These are phyloP conservation scores for Metellina segmentata DNA, from an alignment of 2,888 invertebrate species.

Conservation along the genomic window DNA sequence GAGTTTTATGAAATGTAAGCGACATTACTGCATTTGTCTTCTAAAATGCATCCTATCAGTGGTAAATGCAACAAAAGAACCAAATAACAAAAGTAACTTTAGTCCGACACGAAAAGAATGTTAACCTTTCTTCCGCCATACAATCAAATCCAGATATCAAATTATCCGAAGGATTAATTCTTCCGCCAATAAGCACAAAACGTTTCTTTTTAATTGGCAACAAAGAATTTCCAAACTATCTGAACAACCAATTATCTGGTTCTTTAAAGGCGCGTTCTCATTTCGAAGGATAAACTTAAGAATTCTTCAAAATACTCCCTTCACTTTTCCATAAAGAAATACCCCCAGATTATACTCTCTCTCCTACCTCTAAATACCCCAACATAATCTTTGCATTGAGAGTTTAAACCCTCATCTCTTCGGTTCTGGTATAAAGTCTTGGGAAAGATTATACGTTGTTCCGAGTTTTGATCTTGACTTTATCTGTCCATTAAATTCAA, in stretches of 20 bases:
- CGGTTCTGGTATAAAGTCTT: neutral
- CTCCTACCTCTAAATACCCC: neutral
- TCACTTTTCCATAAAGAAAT: neutral
- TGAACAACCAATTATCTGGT: constrained; percentile 22
- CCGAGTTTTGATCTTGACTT: neutral
- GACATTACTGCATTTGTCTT: no score
- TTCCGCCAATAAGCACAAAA: neutral
- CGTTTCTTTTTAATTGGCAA: constrained; percentile 22
- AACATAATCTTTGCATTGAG: neutral
- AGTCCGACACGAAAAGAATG: neutral
- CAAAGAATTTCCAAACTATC: constrained; percentile 8
- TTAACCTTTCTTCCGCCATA: neutral
- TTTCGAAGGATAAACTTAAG: neutral
- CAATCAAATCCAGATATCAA: neutral
- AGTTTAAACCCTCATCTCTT: neutral
- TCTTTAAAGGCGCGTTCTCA: constrained; percentile 3
- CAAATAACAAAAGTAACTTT: neutral
- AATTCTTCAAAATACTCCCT: neutral
- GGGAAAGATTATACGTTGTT: neutral
- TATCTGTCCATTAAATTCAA: neutral
- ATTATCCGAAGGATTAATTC: neutral
- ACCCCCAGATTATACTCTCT: neutral
- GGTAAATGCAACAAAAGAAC: neutral
- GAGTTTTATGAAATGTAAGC: no score
- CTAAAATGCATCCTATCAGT: no score